These are phyloP conservation scores for Xylophagus ater DNA, from an alignment of 2,888 invertebrate species.

Conservation along the genomic window DNA sequence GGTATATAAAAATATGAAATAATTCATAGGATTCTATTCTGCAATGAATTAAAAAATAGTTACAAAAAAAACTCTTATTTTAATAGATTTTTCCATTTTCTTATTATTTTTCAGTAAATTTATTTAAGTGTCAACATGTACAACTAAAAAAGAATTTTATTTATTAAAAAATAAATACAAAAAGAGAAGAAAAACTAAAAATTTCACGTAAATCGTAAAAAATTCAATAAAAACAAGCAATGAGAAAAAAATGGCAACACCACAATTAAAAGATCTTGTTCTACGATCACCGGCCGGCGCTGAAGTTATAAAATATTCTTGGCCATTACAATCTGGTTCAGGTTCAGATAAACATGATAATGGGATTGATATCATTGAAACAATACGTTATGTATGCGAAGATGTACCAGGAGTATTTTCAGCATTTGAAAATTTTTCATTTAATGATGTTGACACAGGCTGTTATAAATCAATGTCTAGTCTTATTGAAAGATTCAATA, in stretches of 20 bases:
- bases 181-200: background rate
- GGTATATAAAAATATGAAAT: too few species aligned
- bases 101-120: background rate
- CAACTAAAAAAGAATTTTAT: background rate
- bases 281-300: conserved; percentile 96
- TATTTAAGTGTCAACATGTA: background rate
- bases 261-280: conserved; percentile 72
- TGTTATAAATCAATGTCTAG: conserved; percentile 88
- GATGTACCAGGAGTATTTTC: conserved; percentile 90
- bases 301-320: conserved; percentile 89
- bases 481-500: conserved; percentile 88
- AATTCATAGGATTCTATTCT: too few species aligned
- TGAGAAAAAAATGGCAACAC: conserved; percentile 32
- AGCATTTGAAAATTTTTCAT: conserved; percentile 67
- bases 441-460: conserved; percentile 78
- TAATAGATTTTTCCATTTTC: background rate
- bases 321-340: conserved; percentile 82
- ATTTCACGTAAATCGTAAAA: background rate
- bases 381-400: conserved; percentile 80
- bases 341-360: conserved; percentile 39
- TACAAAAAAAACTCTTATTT: background rate
- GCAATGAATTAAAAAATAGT: too few species aligned
- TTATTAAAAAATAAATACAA: background rate
- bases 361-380: conserved; percentile 40
- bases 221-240: background rate